Conservation (phyloP, 2,113 vertebrate species). For the Larimichthys polyactis region DNA sequence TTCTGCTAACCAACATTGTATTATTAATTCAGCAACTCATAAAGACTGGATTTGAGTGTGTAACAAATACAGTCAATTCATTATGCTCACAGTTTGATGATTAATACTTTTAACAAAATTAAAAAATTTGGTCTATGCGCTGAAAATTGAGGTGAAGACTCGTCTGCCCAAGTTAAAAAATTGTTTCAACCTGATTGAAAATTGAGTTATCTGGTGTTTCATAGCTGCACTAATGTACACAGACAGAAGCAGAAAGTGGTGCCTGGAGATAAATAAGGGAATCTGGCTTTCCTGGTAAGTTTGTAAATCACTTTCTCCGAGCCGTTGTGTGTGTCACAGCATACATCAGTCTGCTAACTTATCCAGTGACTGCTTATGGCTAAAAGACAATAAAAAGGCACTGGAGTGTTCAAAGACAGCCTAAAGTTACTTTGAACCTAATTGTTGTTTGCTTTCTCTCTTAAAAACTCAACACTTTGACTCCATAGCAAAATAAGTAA, state of each 20-base stretch:
- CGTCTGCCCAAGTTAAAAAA: background rate
- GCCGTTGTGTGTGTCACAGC: background rate
- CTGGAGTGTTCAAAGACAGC: background rate
- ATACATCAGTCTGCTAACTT: background rate
- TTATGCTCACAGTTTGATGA: background rate
- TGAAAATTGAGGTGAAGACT: slow-evolving; percentile 2
- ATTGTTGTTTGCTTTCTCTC: background rate
- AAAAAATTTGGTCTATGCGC: background rate
- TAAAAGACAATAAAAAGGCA: background rate
- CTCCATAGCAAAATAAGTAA: background rate
- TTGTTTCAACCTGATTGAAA: slow-evolving; percentile 11
- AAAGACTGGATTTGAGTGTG: slow-evolving; percentile 12
- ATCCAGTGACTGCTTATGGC: background rate
- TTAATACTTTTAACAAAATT: too few relatives aligned
- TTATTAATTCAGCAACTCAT: slow-evolving; percentile 43
- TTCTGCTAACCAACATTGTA: background rate
- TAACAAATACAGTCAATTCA: slow-evolving; percentile 14
- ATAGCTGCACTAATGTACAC: background rate
- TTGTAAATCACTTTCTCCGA: slow-evolving; percentile 38
- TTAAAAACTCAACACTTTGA: background rate
- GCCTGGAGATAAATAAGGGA: background rate
- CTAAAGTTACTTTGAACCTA: background rate
- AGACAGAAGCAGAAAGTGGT: background rate
- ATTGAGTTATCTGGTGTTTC: background rate
- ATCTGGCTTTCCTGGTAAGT: slow-evolving; percentile 8